Evolutionary conservation across 2,113 vertebrate species (phyloP).

Genomic region (Anolis sagrei): DNA sequence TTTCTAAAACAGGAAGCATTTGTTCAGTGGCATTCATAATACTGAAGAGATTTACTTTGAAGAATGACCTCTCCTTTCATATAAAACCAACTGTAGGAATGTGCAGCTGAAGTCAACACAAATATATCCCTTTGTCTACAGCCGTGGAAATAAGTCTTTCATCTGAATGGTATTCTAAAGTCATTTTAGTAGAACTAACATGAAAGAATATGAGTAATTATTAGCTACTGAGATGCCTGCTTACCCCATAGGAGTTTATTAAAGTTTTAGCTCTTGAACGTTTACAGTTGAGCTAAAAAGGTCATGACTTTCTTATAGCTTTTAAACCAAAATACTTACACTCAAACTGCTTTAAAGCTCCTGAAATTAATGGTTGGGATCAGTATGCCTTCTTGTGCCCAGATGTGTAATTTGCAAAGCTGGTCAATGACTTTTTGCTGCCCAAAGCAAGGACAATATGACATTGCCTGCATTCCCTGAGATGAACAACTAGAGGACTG

Average conservation of each 20-base stretch:
- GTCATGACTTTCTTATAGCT: background rate
- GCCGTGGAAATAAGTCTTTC: background rate
- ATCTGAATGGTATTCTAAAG: background rate
- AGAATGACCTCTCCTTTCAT: conserved; percentile 5
- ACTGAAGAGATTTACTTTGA: background rate
- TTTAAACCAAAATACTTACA: background rate
- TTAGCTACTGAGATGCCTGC: background rate
- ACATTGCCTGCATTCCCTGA: background rate
- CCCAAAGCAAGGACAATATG: background rate
- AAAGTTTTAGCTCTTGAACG: conserved; percentile 1
- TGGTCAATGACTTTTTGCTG: background rate
- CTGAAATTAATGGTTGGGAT: background rate
- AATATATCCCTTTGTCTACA: background rate
- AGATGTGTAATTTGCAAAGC: background rate
- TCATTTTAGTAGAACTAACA: background rate
- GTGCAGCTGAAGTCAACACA: background rate
- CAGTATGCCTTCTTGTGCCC: background rate
- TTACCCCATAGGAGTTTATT: background rate
- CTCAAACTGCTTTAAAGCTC: background rate
- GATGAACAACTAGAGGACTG: too few species aligned
- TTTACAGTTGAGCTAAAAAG: background rate
- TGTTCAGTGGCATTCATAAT: conserved; percentile 17
- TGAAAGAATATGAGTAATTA: background rate
- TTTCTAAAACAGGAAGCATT: conserved; percentile 26
- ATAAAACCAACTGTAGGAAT: conserved; percentile 4